Evolutionary conservation across 2,113 vertebrate species (phyloP).

Genomic region (Erythrocercus mccallii): DNA sequence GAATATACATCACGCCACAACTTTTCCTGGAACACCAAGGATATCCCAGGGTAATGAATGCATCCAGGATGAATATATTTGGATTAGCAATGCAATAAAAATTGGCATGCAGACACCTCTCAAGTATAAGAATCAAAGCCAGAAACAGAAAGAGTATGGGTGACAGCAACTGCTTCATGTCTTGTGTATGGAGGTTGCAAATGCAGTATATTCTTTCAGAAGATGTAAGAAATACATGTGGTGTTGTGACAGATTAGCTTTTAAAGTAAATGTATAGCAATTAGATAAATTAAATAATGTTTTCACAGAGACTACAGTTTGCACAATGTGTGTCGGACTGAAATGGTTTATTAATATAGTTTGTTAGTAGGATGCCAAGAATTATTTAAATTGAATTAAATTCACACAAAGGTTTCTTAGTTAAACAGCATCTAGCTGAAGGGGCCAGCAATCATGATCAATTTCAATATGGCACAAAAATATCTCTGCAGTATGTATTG

Average conservation of each 20-base stretch:
- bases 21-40: constrained; percentile 19
- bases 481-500: not conserved
- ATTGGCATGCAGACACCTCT: not conserved
- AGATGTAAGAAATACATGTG: not conserved
- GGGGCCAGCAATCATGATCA: not conserved
- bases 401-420: not conserved
- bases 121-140: not conserved
- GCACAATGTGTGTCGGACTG: not conserved
- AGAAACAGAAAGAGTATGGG: not conserved
- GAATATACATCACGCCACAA: not conserved
- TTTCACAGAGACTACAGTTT: not conserved
- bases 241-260: not conserved
- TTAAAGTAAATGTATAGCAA: not conserved
- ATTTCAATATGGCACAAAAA: not conserved
- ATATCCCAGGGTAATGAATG: constrained; percentile 1
- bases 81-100: constrained; percentile 7
- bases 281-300: not conserved
- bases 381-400: not conserved
- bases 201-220: not conserved
- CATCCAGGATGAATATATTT: not conserved
- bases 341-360: not conserved
- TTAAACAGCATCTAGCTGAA: not conserved
- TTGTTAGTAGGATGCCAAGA: not conserved
- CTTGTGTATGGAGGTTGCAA: not conserved
- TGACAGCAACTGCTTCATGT: not conserved